Evolutionary conservation across 2,113 vertebrate species (phyloP).

Genomic region (Rhagologus leucostigma): DNA sequence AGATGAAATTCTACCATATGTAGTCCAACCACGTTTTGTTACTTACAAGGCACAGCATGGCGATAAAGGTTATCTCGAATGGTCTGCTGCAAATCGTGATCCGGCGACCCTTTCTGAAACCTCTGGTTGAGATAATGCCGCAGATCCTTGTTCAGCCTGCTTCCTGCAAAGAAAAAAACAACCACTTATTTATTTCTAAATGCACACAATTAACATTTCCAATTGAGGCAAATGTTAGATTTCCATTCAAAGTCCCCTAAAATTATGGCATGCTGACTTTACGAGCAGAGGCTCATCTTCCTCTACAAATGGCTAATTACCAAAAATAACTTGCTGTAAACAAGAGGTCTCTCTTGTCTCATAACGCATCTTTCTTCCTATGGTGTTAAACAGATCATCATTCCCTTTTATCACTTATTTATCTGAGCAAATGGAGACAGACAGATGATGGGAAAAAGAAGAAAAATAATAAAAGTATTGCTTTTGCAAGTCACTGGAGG

Average conservation of each 20-base stretch:
- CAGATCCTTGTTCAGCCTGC: slow-evolving; percentile 93
- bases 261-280: slow-evolving; percentile 48
- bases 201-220: neutral
- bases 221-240: neutral
- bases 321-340: slow-evolving; percentile 59
- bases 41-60: slow-evolving; percentile 99
- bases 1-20: neutral
- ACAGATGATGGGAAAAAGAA: neutral
- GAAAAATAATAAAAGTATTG: neutral
- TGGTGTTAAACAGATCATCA: slow-evolving; percentile 44
- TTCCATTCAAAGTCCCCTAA: slow-evolving; percentile 39
- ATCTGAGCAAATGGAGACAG: slow-evolving; percentile 27
- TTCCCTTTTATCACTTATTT: slow-evolving; percentile 46
- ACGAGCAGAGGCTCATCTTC: slow-evolving; percentile 35
- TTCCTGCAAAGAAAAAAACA: slow-evolving; percentile 78
- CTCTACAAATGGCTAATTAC: slow-evolving; percentile 62
- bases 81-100: slow-evolving; percentile 94
- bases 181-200: slow-evolving; percentile 32
- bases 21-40: neutral
- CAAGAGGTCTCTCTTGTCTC: slow-evolving; percentile 54
- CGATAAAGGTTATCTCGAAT: slow-evolving; percentile 97
- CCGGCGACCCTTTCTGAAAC: slow-evolving; percentile 94
- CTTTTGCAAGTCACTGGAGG: neutral
- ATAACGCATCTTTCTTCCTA: slow-evolving; percentile 49
- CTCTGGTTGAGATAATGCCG: slow-evolving; percentile 93